Percentiles rank a stretch among this genome's conserved stretches.
Conservation (phyloP, 2,888 invertebrate genomes). For the Drosophila emarginata region DNA sequence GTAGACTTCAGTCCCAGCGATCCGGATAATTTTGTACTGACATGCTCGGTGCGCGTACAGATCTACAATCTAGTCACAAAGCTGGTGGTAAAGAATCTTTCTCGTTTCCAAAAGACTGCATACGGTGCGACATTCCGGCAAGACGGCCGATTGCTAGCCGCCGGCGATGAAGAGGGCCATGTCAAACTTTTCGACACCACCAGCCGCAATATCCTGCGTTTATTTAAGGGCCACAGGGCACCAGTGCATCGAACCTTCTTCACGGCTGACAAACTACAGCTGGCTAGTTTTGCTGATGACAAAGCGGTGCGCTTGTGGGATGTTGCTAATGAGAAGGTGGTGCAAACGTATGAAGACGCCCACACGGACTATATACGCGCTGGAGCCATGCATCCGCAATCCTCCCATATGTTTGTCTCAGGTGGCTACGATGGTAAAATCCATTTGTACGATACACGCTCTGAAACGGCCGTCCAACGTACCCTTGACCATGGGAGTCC, state of each 20-base stretch:
- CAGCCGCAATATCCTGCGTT: slow-evolving; percentile 90
- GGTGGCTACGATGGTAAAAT: slow-evolving; percentile 95
- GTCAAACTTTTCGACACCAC: slow-evolving; percentile 94
- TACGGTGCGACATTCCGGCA: slow-evolving; percentile 92
- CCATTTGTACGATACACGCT: slow-evolving; percentile 93
- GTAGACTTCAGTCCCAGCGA: slow-evolving; percentile 94
- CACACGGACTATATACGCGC: slow-evolving; percentile 93
- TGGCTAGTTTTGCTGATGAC: slow-evolving; percentile 96
- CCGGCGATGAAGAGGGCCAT: slow-evolving; percentile 94
- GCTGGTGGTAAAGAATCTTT: slow-evolving; percentile 90
- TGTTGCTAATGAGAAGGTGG: slow-evolving; percentile 90
- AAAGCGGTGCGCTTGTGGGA: slow-evolving; percentile 95
- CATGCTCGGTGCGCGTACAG: slow-evolving; percentile 94
- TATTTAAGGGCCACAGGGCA: slow-evolving; percentile 92
- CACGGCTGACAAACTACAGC: slow-evolving; percentile 89
- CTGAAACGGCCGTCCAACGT: slow-evolving; percentile 85
- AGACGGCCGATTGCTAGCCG: slow-evolving; percentile 92
- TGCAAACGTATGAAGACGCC: slow-evolving; percentile 85
- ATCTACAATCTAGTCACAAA: slow-evolving; percentile 94
- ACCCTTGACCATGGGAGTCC: slow-evolving; percentile 94
- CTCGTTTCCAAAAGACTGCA: slow-evolving; percentile 91
- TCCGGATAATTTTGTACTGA: slow-evolving; percentile 95
- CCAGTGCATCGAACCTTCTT: slow-evolving; percentile 92
- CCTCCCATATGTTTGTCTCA: slow-evolving; percentile 89
- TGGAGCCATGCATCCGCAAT: slow-evolving; percentile 90